A percentile compares a stretch with the other conserved stretches of the same genome.
Evolutionary conservation across 2,797 vertebrate genomes (phyloP).

Genomic region (Sitta carolinensis): DNA sequence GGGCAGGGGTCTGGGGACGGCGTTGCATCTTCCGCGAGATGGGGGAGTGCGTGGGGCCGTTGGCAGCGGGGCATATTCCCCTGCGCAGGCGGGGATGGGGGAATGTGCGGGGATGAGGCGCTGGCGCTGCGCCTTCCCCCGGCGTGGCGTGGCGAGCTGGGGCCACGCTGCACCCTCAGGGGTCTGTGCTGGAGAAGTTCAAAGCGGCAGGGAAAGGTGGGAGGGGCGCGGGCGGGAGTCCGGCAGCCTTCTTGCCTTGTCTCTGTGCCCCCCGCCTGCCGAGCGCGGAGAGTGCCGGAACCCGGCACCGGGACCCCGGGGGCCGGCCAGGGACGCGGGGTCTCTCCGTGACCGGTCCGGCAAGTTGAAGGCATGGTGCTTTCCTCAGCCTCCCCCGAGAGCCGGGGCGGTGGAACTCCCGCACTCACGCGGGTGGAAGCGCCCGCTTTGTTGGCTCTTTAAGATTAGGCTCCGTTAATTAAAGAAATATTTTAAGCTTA

Average conservation of each 20-base stretch:
- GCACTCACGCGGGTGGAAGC: background rate
- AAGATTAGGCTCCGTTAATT: slow-evolving; percentile 18
- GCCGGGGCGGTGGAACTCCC: background rate
- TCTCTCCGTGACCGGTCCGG: background rate
- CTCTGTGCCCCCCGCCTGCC: background rate
- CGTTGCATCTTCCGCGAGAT: no score
- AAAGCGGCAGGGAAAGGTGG: background rate
- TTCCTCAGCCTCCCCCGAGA: background rate
- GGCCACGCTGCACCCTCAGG: background rate
- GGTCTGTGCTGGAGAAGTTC: background rate
- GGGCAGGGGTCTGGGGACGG: no score
- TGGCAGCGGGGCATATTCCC: no score
- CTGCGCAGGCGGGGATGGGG: no score
- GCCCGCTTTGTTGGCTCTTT: background rate
- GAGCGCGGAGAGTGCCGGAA: background rate
- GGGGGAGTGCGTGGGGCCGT: no score
- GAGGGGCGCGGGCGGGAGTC: background rate
- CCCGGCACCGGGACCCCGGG: background rate
- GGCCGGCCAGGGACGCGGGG: background rate
- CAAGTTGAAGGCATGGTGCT: background rate
- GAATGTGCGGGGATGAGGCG: no score
- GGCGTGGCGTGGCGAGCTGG: no score
- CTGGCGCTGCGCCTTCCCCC: background rate
- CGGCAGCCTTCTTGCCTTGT: background rate
- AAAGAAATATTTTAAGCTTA: slow-evolving; percentile 41